A percentile compares a stretch with the other conserved stretches of the same genome.
phyloP scores from a whole-genome alignment of 2,888 invertebrate genomes.

The Hirtodrosophila alboralis region DNA sequence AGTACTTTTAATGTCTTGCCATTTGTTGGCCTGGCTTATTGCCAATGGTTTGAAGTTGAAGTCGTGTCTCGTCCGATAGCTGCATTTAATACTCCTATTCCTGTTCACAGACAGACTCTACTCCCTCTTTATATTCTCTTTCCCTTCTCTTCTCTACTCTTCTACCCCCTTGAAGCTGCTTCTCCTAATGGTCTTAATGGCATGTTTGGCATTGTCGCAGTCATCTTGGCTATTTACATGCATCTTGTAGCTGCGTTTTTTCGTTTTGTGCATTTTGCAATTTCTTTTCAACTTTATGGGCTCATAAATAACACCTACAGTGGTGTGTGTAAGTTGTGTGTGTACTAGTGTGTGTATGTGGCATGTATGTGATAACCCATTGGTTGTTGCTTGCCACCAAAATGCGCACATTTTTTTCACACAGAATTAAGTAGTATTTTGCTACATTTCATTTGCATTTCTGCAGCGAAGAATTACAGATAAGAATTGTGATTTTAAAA shows the following conservation, averaged over 20 bases:
- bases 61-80: slow-evolving; percentile 2
- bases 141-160: neutral
- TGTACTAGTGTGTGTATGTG: neutral
- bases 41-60: slow-evolving; percentile 21
- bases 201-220: slow-evolving; percentile 76
- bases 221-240: slow-evolving; percentile 60
- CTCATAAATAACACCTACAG: slow-evolving; percentile 77
- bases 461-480: no score
- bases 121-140: slow-evolving; percentile 2
- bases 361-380: no score
- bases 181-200: slow-evolving; percentile 66
- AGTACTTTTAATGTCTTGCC: slow-evolving; percentile 78
- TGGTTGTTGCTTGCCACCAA: no score
- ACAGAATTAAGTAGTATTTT: neutral
- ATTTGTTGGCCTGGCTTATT: slow-evolving; percentile 66
- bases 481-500: no score
- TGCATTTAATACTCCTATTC: slow-evolving; percentile 3
- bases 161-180: neutral
- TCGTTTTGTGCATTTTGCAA: slow-evolving; percentile 57
- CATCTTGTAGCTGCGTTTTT: slow-evolving; percentile 47
- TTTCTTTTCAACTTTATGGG: slow-evolving; percentile 70
- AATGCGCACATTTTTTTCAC: neutral
- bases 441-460: no score
- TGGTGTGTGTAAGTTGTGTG: neutral
- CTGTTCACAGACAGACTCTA: neutral